Percentiles rank a stretch among this genome's conserved stretches.
phyloP scores from a whole-genome alignment of 1,140 invertebrate genomes.

The Drosophila pseudoobscura region DNA sequence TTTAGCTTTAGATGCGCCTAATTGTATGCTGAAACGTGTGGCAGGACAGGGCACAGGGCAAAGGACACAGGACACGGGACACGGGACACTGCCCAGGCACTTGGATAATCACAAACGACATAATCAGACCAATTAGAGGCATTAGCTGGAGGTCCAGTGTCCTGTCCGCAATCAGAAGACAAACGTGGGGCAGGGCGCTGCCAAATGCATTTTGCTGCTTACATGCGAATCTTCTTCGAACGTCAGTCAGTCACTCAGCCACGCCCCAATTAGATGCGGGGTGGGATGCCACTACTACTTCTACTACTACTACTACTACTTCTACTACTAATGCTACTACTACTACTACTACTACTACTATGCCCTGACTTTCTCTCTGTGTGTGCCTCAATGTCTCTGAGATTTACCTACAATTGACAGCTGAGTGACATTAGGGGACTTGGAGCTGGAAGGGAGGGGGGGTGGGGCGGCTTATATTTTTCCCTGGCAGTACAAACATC shows the following conservation, averaged over 20 bases:
- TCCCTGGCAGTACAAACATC: conserved; percentile 34
- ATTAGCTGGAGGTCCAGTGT: conserved; percentile 47
- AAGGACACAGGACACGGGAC: too few species aligned
- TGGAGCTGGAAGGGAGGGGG: conserved; percentile 17
- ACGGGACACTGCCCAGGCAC: conserved; percentile 8
- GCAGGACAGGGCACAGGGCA: too few species aligned
- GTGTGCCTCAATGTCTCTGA: neutral
- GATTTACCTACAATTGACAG: conserved; percentile 55
- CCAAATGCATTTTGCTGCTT: conserved; percentile 32
- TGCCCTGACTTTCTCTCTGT: neutral
- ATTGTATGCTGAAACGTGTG: conserved; percentile 55
- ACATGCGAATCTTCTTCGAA: neutral
- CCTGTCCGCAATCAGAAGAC: conserved; percentile 24
- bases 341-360: too few species aligned
- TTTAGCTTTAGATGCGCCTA: conserved; percentile 57
- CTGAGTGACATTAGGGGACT: conserved; percentile 52
- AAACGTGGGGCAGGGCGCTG: conserved; percentile 13
- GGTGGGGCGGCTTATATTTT: conserved; percentile 54
- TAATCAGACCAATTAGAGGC: conserved; percentile 74
- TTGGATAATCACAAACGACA: conserved; percentile 69
- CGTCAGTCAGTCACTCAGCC: conserved; percentile 26
- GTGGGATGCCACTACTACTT: neutral
- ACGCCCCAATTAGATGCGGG: conserved; percentile 40
- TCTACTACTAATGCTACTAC: too few species aligned
- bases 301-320: too few species aligned